A percentile compares a stretch with the other conserved stretches of the same genome.
Evolutionary conservation across 2,797 vertebrate genomes (phyloP).

Genomic region (Agapornis canus): DNA sequence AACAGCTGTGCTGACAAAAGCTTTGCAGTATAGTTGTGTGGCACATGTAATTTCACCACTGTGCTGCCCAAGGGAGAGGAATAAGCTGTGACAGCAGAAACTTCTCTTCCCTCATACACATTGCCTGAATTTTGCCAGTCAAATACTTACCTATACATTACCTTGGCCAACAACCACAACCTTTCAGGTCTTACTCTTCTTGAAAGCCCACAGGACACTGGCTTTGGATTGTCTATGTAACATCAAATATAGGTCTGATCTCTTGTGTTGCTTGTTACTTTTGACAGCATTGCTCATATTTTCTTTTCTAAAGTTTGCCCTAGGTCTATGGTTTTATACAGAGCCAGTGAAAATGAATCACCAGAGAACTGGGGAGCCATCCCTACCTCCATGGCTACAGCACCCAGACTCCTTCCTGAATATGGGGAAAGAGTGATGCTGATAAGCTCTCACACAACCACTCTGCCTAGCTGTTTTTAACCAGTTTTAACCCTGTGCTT

Average conservation of each 20-base stretch:
- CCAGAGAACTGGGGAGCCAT: neutral
- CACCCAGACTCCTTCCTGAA: neutral
- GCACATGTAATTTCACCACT: neutral
- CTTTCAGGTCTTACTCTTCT: neutral
- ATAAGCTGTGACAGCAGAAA: neutral
- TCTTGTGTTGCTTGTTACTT: neutral
- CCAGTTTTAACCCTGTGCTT: neutral
- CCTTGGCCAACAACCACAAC: neutral
- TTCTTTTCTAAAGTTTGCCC: neutral
- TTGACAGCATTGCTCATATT: neutral
- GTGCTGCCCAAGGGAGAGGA: neutral
- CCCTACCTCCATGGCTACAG: neutral
- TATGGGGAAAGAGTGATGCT: neutral
- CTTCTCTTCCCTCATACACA: neutral
- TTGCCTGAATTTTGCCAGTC: neutral
- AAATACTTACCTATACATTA: neutral
- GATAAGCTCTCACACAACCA: neutral
- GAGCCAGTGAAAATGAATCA: neutral
- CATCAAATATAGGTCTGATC: neutral
- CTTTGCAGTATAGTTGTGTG: neutral
- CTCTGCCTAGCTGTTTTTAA: neutral
- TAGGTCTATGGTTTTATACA: neutral
- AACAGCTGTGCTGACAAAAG: neutral
- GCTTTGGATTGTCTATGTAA: rapidly evolving
- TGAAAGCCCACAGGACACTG: neutral